Evolutionary conservation across 1,140 invertebrate genomes (phyloP).

Genomic region (Liolophura sinensis): DNA sequence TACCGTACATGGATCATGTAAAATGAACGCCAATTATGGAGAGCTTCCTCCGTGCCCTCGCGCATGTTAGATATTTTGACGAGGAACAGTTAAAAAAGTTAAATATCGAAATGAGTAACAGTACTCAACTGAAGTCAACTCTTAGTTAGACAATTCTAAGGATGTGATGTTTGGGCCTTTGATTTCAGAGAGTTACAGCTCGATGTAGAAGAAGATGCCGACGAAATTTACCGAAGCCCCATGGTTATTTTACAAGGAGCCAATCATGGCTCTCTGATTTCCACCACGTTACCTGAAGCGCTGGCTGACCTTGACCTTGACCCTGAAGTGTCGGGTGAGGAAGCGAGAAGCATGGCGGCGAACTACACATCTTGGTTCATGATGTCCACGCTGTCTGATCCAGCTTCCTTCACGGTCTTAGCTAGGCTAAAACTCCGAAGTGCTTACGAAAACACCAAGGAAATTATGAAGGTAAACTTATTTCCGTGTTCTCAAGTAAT

Average conservation of each 20-base stretch:
- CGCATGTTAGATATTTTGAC: too few relatives aligned
- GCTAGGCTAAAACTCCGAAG: constrained; percentile 8
- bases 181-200: constrained; percentile 22
- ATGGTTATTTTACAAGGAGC: constrained; percentile 28
- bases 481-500: neutral
- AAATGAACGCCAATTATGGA: too few relatives aligned
- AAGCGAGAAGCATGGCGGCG: constrained; percentile 20
- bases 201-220: constrained; percentile 5
- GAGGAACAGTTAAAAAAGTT: too few relatives aligned
- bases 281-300: constrained; percentile 27
- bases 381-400: constrained; percentile 12
- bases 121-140: too few relatives aligned
- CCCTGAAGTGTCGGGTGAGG: constrained; percentile 15
- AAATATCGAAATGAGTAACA: too few relatives aligned
- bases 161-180: neutral
- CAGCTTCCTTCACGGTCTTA: neutral
- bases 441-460: constrained; percentile 11
- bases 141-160: neutral
- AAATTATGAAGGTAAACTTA: constrained; percentile 16
- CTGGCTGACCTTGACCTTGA: constrained; percentile 23
- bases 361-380: constrained; percentile 18
- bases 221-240: constrained; percentile 18
- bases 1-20: too few relatives aligned
- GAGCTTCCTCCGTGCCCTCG: too few relatives aligned
- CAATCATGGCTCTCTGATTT: constrained; percentile 33